Base-by-base conservation (phyloP, 2,797 vertebrate genomes). In the Sebastes oblongus region DNA sequence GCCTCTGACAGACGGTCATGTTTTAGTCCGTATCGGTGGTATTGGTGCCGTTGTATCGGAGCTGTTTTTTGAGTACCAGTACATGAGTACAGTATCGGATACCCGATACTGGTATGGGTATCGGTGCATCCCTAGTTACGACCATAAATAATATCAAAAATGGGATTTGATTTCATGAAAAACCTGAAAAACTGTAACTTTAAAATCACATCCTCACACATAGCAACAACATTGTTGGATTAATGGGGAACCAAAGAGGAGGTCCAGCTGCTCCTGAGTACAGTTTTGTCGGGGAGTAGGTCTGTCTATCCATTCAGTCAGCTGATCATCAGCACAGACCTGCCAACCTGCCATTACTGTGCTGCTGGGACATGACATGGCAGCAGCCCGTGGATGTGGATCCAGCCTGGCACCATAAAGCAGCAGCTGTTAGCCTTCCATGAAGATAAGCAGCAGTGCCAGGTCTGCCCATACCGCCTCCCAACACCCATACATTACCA, bases 351-450 rank as follows among this genome's bases (percentile, higher is more conserved):
- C 36, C 62, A 59, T 66, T 68, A 59, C 55, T 55, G 69, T 32
- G 78, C 74, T 59, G 72, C 60, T 79, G 80, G 82, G 75, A 83
- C 52, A 36, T 25, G 74, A 14, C 73, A 66, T 7, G 16, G 75
- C 72, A 6, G 6, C 29, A 56, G 29, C 58, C 68, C 32, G 0
- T 60, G 27, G 54, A 27, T 73, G 72, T 62, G 46, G 60, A 34
- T 64, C 65, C 46, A 77, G 72, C 25, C 64, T 77, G 83, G 76
- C 76, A 62, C 25, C 72, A 42, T 60, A 8, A 52, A 71, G 64
- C 69, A 76, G 69, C 87, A 86, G 83, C 84, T 87, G 88, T 76
- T 74, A 72, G 75, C 74, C 60, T 81, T 78, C 68, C 60, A 81
- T 66, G 64, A 67, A 77, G 80, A 84, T 78, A 69, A 78, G 65